A percentile compares a stretch with the other conserved stretches of the same genome.
These are phyloP conservation scores for Dolomedes plantarius DNA, from an alignment of 2,888 invertebrate species.

Conservation along the genomic window DNA sequence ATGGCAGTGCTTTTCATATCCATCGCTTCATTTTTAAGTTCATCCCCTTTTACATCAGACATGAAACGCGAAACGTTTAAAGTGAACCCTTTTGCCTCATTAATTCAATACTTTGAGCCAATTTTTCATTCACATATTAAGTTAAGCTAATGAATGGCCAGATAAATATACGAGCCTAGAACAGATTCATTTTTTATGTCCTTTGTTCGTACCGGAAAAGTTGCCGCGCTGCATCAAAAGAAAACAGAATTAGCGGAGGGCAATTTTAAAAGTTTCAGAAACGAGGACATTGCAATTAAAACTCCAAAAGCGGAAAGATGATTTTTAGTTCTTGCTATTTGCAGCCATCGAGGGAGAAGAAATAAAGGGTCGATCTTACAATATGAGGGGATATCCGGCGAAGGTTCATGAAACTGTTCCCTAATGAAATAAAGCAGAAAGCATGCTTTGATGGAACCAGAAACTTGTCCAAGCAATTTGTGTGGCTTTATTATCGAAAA, in stretches of 20 bases:
- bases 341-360: constrained; percentile 63
- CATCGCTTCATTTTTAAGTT: background rate
- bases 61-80: constrained; percentile 1
- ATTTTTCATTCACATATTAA: constrained; percentile 18
- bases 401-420: constrained; percentile 33
- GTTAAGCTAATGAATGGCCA: constrained; percentile 16
- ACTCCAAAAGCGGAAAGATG: constrained; percentile 40
- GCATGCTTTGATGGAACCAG: constrained; percentile 56
- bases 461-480: constrained; percentile 28
- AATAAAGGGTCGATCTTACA: constrained; percentile 65
- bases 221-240: constrained; percentile 14
- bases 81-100: constrained; percentile 6
- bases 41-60: background rate
- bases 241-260: constrained; percentile 16
- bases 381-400: constrained; percentile 59
- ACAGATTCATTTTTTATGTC: constrained; percentile 5
- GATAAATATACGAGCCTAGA: background rate
- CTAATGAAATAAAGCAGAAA: constrained; percentile 65
- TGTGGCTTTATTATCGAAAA: constrained; percentile 43
- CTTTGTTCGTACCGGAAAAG: constrained; percentile 11
- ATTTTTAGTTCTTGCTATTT: constrained; percentile 59
- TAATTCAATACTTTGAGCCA: constrained; percentile 13
- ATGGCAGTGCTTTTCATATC: background rate
- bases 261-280: constrained; percentile 14
- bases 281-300: constrained; percentile 53